A percentile compares a stretch with the other conserved stretches of the same genome.
Evolutionary conservation across 2,888 invertebrate species (phyloP).

Genomic region (Phyto melanocephala): DNA sequence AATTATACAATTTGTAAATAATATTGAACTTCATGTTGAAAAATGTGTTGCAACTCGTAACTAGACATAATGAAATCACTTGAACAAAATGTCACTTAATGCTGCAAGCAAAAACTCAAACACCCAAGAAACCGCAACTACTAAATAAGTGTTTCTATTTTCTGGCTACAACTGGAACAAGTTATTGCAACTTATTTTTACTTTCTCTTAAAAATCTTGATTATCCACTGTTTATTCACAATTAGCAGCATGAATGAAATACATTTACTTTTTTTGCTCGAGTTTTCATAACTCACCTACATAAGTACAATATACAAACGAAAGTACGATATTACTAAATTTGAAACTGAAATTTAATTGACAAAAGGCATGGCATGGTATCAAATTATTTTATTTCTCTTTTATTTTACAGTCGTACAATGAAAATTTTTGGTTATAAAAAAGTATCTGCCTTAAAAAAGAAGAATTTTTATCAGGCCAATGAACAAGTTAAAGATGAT

Average conservation of each 20-base stretch:
- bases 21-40: constrained; percentile 57
- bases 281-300: neutral
- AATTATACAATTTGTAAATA: constrained; percentile 56
- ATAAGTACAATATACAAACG: neutral
- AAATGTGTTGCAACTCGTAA: constrained; percentile 19
- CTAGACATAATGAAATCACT: constrained; percentile 24
- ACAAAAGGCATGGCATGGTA: constrained; percentile 31
- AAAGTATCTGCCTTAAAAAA: too few species aligned
- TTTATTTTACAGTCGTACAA: neutral
- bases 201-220: constrained; percentile 58
- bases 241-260: constrained; percentile 25
- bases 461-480: constrained; percentile 54
- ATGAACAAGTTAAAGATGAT: constrained; percentile 46
- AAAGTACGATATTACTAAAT: neutral
- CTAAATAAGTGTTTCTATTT: neutral
- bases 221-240: neutral
- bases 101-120: constrained; percentile 1
- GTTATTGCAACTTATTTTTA: constrained; percentile 27
- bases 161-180: too few species aligned
- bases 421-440: neutral
- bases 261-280: neutral
- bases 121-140: neutral
- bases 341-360: constrained; percentile 25
- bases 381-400: neutral
- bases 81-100: constrained; percentile 35